Percentiles rank a stretch among this genome's conserved stretches.
Evolutionary conservation across 2,797 vertebrate genomes (phyloP).

Genomic region (Nyctibius grandis): DNA sequence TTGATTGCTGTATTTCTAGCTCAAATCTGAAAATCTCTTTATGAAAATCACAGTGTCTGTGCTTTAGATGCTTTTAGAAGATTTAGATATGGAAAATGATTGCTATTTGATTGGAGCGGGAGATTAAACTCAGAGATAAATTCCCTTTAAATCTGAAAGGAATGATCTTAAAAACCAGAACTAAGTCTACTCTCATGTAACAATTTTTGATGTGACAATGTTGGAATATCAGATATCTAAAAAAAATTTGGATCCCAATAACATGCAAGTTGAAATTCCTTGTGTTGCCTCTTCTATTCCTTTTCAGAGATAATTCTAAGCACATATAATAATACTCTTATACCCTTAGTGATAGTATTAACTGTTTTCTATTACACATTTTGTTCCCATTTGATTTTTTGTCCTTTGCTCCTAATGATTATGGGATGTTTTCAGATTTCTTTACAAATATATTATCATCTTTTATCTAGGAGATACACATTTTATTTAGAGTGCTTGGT

Average conservation of each 20-base stretch:
- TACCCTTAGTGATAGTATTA: background rate
- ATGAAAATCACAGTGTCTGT: background rate
- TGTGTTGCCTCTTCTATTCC: background rate
- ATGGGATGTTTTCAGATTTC: background rate
- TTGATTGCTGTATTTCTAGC: background rate
- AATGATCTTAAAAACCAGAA: background rate
- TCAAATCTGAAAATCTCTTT: background rate
- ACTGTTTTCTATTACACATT: background rate
- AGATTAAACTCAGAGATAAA: background rate
- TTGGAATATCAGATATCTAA: background rate
- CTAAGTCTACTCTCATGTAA: background rate
- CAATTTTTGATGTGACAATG: background rate
- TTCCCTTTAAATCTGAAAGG: background rate
- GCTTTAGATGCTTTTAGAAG: background rate
- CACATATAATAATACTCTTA: background rate
- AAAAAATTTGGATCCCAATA: background rate
- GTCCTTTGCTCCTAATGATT: background rate
- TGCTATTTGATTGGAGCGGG: background rate
- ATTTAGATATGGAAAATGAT: background rate
- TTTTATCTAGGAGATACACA: background rate
- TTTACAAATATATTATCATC: background rate
- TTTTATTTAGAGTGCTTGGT: background rate
- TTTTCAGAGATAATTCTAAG: background rate
- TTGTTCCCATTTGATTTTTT: background rate
- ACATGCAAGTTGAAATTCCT: background rate